These are phyloP conservation scores for Oreochromis grahami DNA, from an alignment of 2,797 vertebrate species.

Conservation along the genomic window DNA sequence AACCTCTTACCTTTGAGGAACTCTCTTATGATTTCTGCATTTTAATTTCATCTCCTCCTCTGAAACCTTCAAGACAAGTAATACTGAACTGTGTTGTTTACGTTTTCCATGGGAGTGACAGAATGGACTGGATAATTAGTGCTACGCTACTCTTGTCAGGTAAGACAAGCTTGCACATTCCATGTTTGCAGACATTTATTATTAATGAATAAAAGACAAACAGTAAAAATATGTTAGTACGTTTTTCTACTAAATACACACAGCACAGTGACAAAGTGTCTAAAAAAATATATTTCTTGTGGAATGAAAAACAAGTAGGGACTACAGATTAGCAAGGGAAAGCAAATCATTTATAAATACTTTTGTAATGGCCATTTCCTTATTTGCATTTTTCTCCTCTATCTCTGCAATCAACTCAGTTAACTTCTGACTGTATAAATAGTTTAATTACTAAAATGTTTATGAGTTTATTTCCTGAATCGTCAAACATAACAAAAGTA, in stretches of 20 bases:
- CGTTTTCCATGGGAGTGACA: not conserved
- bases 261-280: not conserved
- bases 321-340: not conserved
- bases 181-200: too few species aligned
- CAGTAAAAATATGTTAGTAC: not conserved
- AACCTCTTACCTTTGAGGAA: not conserved
- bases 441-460: not conserved
- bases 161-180: fast-evolving
- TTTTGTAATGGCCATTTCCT: fast-evolving
- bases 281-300: not conserved
- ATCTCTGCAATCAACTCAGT: not conserved
- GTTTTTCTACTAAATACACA: not conserved
- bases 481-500: not conserved
- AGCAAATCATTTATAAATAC: not conserved
- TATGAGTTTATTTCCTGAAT: fast-evolving
- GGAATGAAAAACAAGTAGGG: fast-evolving
- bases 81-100: not conserved
- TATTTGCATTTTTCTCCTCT: not conserved
- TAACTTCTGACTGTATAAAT: not conserved
- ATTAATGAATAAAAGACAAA: too few species aligned
- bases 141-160: fast-evolving
- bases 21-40: not conserved
- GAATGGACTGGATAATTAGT: not conserved
- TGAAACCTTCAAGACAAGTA: not conserved
- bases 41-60: not conserved